Conservation (phyloP, 2,888 invertebrate genomes). For the Pammene aurita region DNA sequence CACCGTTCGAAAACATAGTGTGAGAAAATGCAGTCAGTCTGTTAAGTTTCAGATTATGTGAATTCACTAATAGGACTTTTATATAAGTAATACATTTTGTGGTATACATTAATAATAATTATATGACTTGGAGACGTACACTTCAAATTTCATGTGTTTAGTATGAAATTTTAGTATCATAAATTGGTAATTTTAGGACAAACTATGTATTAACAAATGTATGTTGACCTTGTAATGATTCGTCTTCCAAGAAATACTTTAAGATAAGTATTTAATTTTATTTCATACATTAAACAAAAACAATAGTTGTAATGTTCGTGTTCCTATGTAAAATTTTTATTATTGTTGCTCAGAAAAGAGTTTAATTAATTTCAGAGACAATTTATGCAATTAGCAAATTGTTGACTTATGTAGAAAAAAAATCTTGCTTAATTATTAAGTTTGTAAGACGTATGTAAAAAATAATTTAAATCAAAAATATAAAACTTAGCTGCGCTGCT, state of each 20-base stretch:
- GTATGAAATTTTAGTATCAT: too few relatives aligned
- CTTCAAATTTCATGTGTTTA: not conserved
- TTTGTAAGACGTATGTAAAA: slow-evolving; percentile 28
- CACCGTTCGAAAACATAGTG: not conserved
- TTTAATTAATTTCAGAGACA: slow-evolving; percentile 62
- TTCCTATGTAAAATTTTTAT: slow-evolving; percentile 72
- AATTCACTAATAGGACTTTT: too few relatives aligned
- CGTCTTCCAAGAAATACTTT: slow-evolving; percentile 38
- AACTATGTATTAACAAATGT: slow-evolving; percentile 10
- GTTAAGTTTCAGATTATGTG: not conserved
- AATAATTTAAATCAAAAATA: slow-evolving; percentile 21
- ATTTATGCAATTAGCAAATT: slow-evolving; percentile 41
- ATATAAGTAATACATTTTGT: not conserved
- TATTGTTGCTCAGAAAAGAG: slow-evolving; percentile 66
- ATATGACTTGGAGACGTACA: not conserved
- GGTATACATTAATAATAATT: slow-evolving; percentile 11
- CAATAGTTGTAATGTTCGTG: slow-evolving; percentile 64
- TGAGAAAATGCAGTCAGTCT: not conserved
- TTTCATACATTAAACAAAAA: slow-evolving; percentile 44
- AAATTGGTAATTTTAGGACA: slow-evolving; percentile 8
- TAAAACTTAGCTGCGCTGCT: not conserved
- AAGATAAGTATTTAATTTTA: slow-evolving; percentile 25
- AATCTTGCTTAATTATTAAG: slow-evolving; percentile 24
- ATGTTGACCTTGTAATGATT: slow-evolving; percentile 26
- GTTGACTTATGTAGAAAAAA: slow-evolving; percentile 32